Base-by-base conservation (phyloP, 2,888 invertebrate species). In the Pyrrhosoma nymphula region DNA sequence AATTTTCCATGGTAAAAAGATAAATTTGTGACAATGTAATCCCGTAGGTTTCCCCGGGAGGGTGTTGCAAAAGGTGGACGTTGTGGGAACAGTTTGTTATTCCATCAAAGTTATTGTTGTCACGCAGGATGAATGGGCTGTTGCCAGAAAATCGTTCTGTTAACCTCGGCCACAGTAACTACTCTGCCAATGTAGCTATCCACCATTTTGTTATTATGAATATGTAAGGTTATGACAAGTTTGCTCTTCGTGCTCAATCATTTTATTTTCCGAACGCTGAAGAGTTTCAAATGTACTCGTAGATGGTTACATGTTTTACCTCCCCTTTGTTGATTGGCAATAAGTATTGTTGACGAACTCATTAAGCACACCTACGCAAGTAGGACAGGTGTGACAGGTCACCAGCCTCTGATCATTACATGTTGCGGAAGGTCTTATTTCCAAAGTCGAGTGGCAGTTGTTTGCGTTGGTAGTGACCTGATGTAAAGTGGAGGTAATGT, bases 201-300 rank as follows among this genome's bases (percentile, higher is more conserved):
- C 69, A 69, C 69, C 69, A 69, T 69, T 69, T 69, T 69, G 69
- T 69, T 69, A n/a, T 69, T 69, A 18, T 60, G 60, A 60, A 60
- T 14, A 20, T 60, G 12, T 60, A 14, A 60, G 60, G 16, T 4
- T 47, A 20, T 14, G 20, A 60, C 20, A 60, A 60, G 16, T 60
- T 3, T 60, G 20, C 20, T 60, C n/a, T n/a, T n/a, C 60, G 60
- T 60, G 60, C 16, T 60, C 60, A 60, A 60, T 60, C 1, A 20
- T 14, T n/a, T n/a, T 60, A 47, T 47, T 47, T 47, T 47, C 47
- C 4, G 2, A 4, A 47, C 8, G 47, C 4, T 8, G 8, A 47
- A 47, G 47, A 47, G 47, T 47, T 2, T 2, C 47, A 47, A 47
- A 47, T 4, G 47, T 8, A n/a, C 26, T 69, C 23, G 6, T 10